Evolutionary conservation across 2,113 vertebrate species (phyloP), one percentile per base, ranked within the genome.

Genomic region (Falco punctatus): DNA sequence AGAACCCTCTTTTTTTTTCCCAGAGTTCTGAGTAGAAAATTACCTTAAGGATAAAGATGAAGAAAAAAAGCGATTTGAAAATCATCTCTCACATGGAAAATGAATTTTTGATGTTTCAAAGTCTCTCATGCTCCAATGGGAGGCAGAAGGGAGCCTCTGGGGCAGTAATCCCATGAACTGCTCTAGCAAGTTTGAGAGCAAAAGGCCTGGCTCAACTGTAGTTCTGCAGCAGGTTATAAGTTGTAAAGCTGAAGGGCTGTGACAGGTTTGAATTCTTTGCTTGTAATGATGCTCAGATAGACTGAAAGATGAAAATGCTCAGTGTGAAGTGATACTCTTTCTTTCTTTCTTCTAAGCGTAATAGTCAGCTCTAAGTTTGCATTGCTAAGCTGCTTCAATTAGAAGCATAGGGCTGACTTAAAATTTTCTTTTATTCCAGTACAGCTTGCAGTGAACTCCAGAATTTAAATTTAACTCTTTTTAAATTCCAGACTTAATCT

Each of bases 261-360:
- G 86, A 52, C 38, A 71, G 67, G 62, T 81, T 87, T 94, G 90
- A 82, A 79, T 62, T 89, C 74, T 95, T 82, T 73, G 49, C 84
- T 83, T 78, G 66, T 92, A 83, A 84, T 88, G 86, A 81, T 83
- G 83, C 82, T 92, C 38, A 86, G 59, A 54, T 32, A 89, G 80
- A 83, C 44, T 86, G 81, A 65, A 65, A 94, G 92, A 90, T 93
- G 64, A 95, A 97, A 95, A 93, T 55, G 12, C 67, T 93, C 58
- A 49, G 5, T 66, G 59, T 77, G 83, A 74, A 92, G 59, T 73
- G 42, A 44, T 46, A 33, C 26, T 65, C 54, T n/a, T 28, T 42
- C 58, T 23, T 22, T 38, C 54, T 78, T 64, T 86, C 67, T 83
- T 83, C 40, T 13, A 46, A 48, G 38, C 51, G 14, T 57, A 85